Conservation (phyloP, 1,140 invertebrate species). For the Dolichoris vasculosae region DNA sequence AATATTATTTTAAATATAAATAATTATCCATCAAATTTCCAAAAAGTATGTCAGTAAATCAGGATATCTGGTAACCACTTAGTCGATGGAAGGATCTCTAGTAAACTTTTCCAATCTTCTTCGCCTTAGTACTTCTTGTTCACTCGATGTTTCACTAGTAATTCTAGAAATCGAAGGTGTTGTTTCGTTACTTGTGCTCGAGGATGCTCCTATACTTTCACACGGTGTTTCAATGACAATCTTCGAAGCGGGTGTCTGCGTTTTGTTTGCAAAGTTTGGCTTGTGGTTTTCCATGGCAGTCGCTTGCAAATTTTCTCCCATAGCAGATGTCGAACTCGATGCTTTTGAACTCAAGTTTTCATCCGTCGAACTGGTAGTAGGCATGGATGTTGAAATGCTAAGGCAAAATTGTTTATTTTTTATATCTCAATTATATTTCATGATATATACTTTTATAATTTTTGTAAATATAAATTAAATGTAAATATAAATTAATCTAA, state of each 20-base stretch:
- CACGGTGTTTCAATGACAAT: constrained; percentile 35
- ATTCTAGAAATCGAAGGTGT: constrained; percentile 55
- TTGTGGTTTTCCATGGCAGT: constrained; percentile 42
- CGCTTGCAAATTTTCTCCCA: constrained; percentile 48
- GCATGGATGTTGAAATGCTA: constrained; percentile 63
- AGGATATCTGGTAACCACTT: constrained; percentile 38
- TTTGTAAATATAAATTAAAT: neutral
- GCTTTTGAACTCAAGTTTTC: constrained; percentile 38
- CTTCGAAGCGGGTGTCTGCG: constrained; percentile 23
- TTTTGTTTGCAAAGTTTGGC: constrained; percentile 26
- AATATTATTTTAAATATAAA: constrained; percentile 11
- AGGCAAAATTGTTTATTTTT: constrained; percentile 48
- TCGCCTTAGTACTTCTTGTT: constrained; percentile 78
- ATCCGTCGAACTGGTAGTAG: constrained; percentile 49
- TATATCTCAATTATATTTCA: constrained; percentile 7
- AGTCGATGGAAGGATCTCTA: constrained; percentile 45
- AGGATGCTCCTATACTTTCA: constrained; percentile 42
- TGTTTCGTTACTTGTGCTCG: constrained; percentile 45
- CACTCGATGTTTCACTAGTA: constrained; percentile 63
- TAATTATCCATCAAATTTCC: constrained; percentile 22
- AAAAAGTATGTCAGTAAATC: constrained; percentile 34
- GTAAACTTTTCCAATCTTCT: constrained; percentile 82
- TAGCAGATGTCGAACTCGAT: constrained; percentile 1
- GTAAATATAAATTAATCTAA: neutral
- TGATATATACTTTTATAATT: neutral